These are phyloP conservation scores for Malacoctenus gilli DNA, from an alignment of 2,797 vertebrate species.

Conservation along the genomic window DNA sequence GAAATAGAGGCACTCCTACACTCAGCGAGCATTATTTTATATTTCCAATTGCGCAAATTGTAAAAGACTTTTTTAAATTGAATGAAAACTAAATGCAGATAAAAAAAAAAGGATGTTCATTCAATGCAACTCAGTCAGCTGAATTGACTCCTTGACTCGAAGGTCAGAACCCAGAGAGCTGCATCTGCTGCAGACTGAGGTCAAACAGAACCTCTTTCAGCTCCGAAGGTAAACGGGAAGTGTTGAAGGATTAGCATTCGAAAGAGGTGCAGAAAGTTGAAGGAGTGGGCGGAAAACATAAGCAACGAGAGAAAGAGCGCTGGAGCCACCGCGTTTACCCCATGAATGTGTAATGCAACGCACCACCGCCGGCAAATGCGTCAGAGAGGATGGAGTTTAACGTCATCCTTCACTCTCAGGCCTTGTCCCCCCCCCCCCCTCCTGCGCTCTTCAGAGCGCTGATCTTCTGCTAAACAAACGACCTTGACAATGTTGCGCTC, in stretches of 20 bases:
- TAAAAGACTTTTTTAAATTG: no score
- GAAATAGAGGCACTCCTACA: no score
- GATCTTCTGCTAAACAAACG: slow-evolving; percentile 24
- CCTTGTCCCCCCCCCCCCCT: neutral
- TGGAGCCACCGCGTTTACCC: slow-evolving; percentile 23
- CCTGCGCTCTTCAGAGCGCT: slow-evolving; percentile 6
- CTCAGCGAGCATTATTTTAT: no score
- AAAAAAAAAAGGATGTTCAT: neutral
- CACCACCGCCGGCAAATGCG: slow-evolving; percentile 36
- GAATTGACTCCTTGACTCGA: neutral
- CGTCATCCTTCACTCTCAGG: slow-evolving; percentile 39
- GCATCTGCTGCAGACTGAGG: slow-evolving; percentile 1
- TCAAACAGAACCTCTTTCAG: slow-evolving; percentile 18
- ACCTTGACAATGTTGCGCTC: slow-evolving; percentile 23
- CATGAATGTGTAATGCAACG: slow-evolving; percentile 44
- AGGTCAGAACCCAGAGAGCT: slow-evolving; percentile 11
- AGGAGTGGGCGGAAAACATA: neutral
- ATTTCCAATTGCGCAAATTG: no score
- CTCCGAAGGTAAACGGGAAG: slow-evolving; percentile 16
- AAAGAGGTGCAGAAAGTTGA: slow-evolving; percentile 8
- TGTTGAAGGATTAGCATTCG: slow-evolving; percentile 10
- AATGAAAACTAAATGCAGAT: no score
- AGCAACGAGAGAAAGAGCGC: slow-evolving; percentile 13
- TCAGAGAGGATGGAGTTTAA: slow-evolving; percentile 52
- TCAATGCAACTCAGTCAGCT: neutral